These are phyloP conservation scores for Chelmon rostratus DNA, from an alignment of 2,797 vertebrate genomes.

Conservation along the genomic window DNA sequence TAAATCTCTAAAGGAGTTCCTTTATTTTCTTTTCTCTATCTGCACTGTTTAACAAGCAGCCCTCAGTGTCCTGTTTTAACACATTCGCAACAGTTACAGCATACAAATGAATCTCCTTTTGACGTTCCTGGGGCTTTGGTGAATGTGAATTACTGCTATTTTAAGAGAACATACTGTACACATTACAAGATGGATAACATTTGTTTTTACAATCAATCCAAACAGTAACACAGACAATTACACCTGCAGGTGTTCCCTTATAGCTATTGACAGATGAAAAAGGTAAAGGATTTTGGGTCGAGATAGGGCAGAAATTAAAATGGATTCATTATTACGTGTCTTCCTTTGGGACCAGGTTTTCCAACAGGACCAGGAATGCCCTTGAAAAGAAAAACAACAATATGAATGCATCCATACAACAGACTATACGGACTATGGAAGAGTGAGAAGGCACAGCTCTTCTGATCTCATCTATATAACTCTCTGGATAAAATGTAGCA, in stretches of 20 bases:
- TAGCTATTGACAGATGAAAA: slow-evolving; percentile 23
- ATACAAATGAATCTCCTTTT: background rate
- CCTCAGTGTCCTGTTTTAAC: background rate
- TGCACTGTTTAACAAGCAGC: slow-evolving; percentile 5
- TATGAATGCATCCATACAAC: background rate
- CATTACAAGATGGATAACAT: slow-evolving; percentile 13
- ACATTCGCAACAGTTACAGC: slow-evolving; percentile 32
- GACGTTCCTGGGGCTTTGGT: background rate
- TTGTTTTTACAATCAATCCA: slow-evolving; percentile 12
- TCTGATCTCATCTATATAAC: background rate
- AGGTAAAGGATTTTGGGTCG: background rate
- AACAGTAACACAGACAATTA: background rate
- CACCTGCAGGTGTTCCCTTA: background rate
- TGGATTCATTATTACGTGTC: slow-evolving; percentile 85
- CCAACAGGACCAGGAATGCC: slow-evolving; percentile 91
- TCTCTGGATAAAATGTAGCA: background rate
- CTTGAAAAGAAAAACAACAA: slow-evolving; percentile 76
- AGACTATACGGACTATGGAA: background rate
- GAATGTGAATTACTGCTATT: slow-evolving; percentile 10
- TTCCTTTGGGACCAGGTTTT: slow-evolving; percentile 93
- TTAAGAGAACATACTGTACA: slow-evolving; percentile 2
- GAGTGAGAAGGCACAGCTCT: background rate
- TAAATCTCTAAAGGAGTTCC: background rate
- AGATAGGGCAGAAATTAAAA: slow-evolving; percentile 14
- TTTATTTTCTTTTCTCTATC: background rate